phyloP scores from a whole-genome alignment of 2,113 vertebrate genomes.

The Heliornis fulica region DNA sequence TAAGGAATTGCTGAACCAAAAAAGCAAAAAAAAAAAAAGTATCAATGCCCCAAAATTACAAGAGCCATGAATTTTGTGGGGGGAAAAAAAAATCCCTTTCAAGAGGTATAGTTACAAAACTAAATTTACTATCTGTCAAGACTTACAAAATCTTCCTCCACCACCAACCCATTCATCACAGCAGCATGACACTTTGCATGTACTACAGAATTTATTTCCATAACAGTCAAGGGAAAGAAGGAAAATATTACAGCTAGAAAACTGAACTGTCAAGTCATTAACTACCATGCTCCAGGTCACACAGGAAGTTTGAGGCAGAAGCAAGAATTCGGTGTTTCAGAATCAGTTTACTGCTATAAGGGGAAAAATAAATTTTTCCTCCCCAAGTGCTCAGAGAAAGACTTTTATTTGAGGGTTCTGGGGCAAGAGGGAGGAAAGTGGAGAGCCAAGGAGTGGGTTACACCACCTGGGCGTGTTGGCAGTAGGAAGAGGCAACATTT shows the following conservation, averaged over 20 bases:
- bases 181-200: fast-evolving
- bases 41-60: not conserved
- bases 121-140: not conserved
- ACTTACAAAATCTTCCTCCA: not conserved
- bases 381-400: not conserved
- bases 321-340: not conserved
- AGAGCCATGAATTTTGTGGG: not conserved
- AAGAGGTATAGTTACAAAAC: not conserved
- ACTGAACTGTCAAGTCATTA: not conserved
- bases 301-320: not conserved
- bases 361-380: not conserved
- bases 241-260: not conserved
- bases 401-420: not conserved
- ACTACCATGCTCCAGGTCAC: not conserved
- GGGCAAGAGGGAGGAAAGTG: not conserved
- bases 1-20: not conserved
- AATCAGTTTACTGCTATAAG: not conserved
- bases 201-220: not conserved
- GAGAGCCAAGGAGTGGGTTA: not conserved
- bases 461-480: fast-evolving
- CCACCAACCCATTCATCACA: not conserved
- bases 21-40: not conserved
- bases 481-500: not conserved
- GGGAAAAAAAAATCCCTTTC: not conserved
- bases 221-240: not conserved